Conservation (phyloP, 1,140 invertebrate species). For the Hirudo medicinalis region DNA sequence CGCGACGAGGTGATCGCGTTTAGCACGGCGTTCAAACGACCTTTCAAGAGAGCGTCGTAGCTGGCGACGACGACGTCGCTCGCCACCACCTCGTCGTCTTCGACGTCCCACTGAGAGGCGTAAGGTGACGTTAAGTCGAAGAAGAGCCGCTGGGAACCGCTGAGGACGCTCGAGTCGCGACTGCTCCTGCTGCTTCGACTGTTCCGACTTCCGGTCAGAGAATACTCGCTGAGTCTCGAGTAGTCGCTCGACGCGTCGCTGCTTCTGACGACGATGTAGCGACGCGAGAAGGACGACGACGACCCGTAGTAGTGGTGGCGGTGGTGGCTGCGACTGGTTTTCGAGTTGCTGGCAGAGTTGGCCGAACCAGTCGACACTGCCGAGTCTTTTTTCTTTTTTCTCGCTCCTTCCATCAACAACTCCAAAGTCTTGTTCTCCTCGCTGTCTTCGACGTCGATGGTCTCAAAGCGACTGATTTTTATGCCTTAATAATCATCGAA, state of each 20-base stretch:
- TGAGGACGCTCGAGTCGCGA: constrained; percentile 15
- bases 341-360: neutral
- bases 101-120: constrained; percentile 18
- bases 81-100: neutral
- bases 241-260: constrained; percentile 18
- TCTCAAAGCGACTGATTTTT: constrained; percentile 20
- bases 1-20: no score
- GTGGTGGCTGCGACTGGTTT: constrained; percentile 5
- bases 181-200: constrained; percentile 13
- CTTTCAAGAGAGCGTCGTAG: no score
- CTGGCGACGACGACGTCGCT: neutral
- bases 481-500: constrained; percentile 7
- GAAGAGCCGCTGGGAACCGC: constrained; percentile 7
- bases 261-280: constrained; percentile 17
- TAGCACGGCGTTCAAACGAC: no score
- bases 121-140: neutral
- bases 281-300: neutral
- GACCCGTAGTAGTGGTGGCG: neutral
- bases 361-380: neutral
- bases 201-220: constrained; percentile 12
- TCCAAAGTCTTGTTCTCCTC: neutral
- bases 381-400: constrained; percentile 1
- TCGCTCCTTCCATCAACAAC: neutral
- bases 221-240: constrained; percentile 18
- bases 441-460: constrained; percentile 11